Percentiles rank a stretch among this genome's conserved stretches.
These are phyloP conservation scores for Ceratosolen fusciceps DNA, from an alignment of 1,140 invertebrate genomes.

Conservation along the genomic window DNA sequence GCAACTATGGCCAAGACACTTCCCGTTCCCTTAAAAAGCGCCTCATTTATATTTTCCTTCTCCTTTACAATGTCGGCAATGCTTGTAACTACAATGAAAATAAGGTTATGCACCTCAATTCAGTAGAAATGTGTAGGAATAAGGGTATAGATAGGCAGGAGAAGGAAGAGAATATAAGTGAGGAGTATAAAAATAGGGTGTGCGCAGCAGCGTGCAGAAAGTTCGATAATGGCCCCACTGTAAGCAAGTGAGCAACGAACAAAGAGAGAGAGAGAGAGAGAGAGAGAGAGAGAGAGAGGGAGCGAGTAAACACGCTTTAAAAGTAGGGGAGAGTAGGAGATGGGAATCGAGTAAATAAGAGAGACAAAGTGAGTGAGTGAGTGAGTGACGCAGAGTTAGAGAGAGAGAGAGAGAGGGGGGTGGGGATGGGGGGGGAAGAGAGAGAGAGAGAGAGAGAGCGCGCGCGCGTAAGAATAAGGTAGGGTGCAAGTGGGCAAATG, in stretches of 20 bases:
- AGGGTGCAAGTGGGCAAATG: constrained; percentile 49
- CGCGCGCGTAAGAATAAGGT: constrained; percentile 33
- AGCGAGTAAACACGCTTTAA: not conserved
- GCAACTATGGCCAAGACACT: no score
- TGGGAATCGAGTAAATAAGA: not conserved
- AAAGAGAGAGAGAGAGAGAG: not conserved
- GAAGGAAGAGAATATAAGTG: constrained; percentile 3
- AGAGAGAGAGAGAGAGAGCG: constrained; percentile 43
- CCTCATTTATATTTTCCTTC: no score
- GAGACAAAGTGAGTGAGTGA: not conserved
- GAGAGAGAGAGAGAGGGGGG: constrained; percentile 3
- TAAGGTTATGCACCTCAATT: constrained; percentile 2
- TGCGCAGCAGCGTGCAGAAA: constrained; percentile 46
- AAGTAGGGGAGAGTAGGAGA: not conserved
- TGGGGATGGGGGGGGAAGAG: no score
- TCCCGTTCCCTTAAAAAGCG: no score
- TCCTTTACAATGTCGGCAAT: no score
- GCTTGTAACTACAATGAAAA: not conserved
- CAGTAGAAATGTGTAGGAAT: not conserved
- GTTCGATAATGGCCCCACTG: constrained; percentile 49
- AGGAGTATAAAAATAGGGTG: constrained; percentile 51
- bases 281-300: constrained; percentile 1
- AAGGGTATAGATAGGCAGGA: not conserved
- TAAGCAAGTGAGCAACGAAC: constrained; percentile 38
- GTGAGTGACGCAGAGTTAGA: not conserved